Percentiles rank a stretch among this genome's conserved stretches.
Conservation (phyloP, 1,140 invertebrate species). For the Drosophila lacteicornis region DNA sequence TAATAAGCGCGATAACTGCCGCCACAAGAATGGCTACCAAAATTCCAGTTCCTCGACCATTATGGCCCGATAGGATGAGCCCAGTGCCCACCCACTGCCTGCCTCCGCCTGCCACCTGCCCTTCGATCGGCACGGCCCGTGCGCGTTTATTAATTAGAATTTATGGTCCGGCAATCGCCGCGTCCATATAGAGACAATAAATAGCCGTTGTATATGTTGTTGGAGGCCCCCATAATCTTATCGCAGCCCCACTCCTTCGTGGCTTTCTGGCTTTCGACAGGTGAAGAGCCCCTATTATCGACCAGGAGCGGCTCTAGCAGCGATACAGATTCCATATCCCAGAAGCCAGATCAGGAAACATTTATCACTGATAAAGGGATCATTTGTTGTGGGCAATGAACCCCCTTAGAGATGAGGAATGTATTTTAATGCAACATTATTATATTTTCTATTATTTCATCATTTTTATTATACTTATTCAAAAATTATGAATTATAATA, state of each 20-base stretch:
- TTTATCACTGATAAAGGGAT: too few relatives aligned
- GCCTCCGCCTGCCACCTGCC: conserved; percentile 29
- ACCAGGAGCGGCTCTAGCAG: conserved; percentile 29
- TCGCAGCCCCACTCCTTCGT: conserved; percentile 22
- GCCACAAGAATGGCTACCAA: conserved; percentile 12
- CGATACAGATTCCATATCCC: not conserved
- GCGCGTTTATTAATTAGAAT: conserved; percentile 78
- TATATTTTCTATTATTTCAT: too few relatives aligned
- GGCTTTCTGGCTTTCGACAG: conserved; percentile 12
- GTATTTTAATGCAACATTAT: too few relatives aligned
- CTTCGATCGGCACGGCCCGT: conserved; percentile 33
- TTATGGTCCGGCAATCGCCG: conserved; percentile 59
- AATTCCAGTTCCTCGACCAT: not conserved
- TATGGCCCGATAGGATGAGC: conserved; percentile 46
- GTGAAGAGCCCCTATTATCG: conserved; percentile 14
- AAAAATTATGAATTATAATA: too few relatives aligned
- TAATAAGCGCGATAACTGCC: conserved; percentile 63
- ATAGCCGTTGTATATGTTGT: conserved; percentile 64
- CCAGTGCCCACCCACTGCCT: not conserved
- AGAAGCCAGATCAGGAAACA: not conserved
- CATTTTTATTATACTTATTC: too few relatives aligned
- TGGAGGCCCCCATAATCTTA: conserved; percentile 53
- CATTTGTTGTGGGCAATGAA: too few relatives aligned
- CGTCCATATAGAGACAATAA: conserved; percentile 68
- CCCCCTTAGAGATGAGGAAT: too few relatives aligned